These are phyloP conservation scores for Emmelina monodactyla DNA, from an alignment of 2,888 invertebrate species.

Conservation along the genomic window DNA sequence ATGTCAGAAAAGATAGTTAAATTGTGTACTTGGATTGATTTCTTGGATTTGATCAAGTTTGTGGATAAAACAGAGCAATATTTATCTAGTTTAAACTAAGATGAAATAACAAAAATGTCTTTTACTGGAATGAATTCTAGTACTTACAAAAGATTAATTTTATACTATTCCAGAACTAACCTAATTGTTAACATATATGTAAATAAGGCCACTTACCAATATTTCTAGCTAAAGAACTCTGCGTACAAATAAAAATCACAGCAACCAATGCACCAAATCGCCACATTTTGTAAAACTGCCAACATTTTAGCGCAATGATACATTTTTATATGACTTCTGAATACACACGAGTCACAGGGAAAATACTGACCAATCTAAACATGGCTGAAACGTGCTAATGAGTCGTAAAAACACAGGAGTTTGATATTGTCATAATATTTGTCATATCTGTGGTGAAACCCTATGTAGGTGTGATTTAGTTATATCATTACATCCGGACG, in stretches of 20 bases:
- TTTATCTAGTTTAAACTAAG: no score
- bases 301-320: neutral
- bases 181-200: no score
- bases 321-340: neutral
- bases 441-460: neutral
- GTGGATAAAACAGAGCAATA: no score
- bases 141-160: no score
- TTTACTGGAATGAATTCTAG: no score
- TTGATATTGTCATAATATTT: neutral
- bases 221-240: neutral
- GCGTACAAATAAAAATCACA: neutral
- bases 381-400: neutral
- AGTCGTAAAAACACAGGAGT: neutral
- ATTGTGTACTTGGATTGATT: no score
- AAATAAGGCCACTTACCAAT: constrained; percentile 31
- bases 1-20: no score
- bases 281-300: neutral
- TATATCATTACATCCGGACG: no score
- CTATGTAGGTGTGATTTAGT: no score
- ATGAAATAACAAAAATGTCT: no score
- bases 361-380: neutral
- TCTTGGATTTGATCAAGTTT: no score
- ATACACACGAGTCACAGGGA: neutral
- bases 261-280: neutral
- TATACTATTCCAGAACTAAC: no score